Base-by-base conservation (phyloP, 2,888 invertebrate species). In the Drosophila mimetica region DNA sequence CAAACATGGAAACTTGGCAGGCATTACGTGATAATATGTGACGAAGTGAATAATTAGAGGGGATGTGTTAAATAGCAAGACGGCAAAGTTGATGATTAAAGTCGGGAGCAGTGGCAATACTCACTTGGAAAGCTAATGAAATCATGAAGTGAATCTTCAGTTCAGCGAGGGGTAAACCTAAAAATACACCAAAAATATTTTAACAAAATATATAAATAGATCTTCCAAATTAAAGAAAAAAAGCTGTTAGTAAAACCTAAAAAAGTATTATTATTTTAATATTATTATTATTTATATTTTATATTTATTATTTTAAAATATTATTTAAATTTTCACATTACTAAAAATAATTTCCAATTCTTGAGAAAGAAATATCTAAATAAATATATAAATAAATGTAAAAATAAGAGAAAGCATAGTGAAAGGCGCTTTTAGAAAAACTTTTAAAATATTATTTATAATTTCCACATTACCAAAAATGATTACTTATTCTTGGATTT, bases 11-110 rank as follows among this genome's bases (percentile, higher is more conserved):
- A 65, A 52, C 65, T 65, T 64, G 63, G 42, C 65, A 65, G 65
- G 36, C 63, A 44, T 42, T 52, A 64, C 63, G 63, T 64, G 63
- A 64, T 64, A 64, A 65, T 65, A 64, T 64, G 63, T 42, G 66
- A 52, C 52, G 66, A 64, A 64, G 63, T 52, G 42, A 64, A 65
- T 64, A 65, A 64, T 64, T 64, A 64, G 63, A 22, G 30, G 60
- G 30, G 30, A 20, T 22, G 63, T 36, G 63, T 51, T 42, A 63
- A 51, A 51, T 51, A 36, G 34, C 28, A 36, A 16, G 28, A 20
- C 25, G 25, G 16, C 39, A 0, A 34, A 16, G 28, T 42, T 20
- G 34, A 20, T 28, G 64, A 63, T 64, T 22, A 63, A 64, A 52
- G 63, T 30, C 64, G 8, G 30, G 13, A 25, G 42, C 28, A 25